phyloP scores from a whole-genome alignment of 1,140 invertebrate genomes.

The Hycleus cichorii region DNA sequence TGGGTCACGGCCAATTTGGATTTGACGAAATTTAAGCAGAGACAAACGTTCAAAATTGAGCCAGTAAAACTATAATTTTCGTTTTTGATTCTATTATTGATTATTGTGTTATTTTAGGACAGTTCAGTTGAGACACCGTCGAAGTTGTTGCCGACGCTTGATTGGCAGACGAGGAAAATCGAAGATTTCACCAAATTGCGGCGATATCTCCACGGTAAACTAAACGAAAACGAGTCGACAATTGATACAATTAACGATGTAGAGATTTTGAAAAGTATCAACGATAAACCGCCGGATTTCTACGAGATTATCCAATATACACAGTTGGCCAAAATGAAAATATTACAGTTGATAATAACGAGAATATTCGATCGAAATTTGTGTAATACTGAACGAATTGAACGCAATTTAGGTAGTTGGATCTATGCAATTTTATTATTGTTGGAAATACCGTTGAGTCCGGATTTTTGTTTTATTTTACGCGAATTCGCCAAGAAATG shows the following conservation, averaged over 20 bases:
- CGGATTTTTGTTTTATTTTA: constrained; percentile 33
- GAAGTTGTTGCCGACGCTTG: constrained; percentile 30
- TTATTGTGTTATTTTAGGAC: constrained; percentile 13
- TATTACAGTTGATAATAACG: constrained; percentile 30
- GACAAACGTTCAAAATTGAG: constrained; percentile 24
- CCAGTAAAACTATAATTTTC: constrained; percentile 15
- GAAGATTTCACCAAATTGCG: constrained; percentile 36
- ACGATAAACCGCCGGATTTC: constrained; percentile 15
- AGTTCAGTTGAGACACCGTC: constrained; percentile 21
- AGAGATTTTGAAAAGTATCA: constrained; percentile 3
- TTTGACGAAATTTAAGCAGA: constrained; percentile 25
- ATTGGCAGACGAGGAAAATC: constrained; percentile 39
- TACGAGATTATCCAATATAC: constrained; percentile 23
- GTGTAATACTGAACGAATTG: constrained; percentile 17
- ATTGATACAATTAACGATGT: constrained; percentile 4
- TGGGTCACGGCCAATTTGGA: constrained; percentile 30
- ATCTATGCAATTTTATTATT: constrained; percentile 37
- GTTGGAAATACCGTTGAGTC: constrained; percentile 38
- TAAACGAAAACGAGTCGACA: not conserved
- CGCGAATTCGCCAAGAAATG: constrained; percentile 39
- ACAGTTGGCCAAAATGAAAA: constrained; percentile 32
- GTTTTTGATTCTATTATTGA: not conserved
- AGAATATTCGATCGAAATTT: constrained; percentile 21
- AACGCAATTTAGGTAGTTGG: constrained; percentile 32
- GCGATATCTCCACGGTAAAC: constrained; percentile 26